phyloP scores from a whole-genome alignment of 2,888 invertebrate genomes.

The Mythimna impura region DNA sequence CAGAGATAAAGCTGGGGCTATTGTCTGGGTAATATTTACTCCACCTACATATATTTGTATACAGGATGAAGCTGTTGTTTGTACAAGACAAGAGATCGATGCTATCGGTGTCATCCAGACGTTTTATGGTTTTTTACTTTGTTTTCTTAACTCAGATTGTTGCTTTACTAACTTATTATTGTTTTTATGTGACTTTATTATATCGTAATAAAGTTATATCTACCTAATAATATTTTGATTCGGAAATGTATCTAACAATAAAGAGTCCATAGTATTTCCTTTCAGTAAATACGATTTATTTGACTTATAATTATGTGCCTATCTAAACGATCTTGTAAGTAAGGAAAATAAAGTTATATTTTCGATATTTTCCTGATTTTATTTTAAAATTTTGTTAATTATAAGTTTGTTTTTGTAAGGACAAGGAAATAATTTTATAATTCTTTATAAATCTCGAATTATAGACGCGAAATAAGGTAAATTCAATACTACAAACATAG shows the following conservation, averaged over 20 bases:
- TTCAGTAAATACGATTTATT: not conserved
- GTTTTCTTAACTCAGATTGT: conserved; percentile 39
- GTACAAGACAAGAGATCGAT: conserved; percentile 49
- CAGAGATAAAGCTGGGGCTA: conserved; percentile 74
- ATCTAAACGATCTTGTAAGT: not conserved
- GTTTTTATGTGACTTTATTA: conserved; percentile 8
- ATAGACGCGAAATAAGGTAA: not conserved
- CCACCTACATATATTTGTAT: conserved; percentile 60
- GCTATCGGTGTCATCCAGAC: conserved; percentile 46
- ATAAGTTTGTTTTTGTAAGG: not conserved
- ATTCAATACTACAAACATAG: not conserved
- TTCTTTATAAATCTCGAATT: not conserved
- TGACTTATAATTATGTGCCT: not conserved
- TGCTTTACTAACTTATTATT: conserved; percentile 42
- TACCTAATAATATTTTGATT: not conserved
- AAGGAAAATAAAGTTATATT: not conserved
- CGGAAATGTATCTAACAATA: not conserved
- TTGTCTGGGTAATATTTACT: conserved; percentile 70
- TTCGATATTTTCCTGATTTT: not conserved
- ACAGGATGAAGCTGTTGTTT: conserved; percentile 63
- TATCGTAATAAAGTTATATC: conserved; percentile 13
- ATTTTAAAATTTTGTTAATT: not conserved
- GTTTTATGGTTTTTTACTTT: conserved; percentile 53
- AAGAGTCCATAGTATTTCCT: not conserved
- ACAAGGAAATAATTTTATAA: not conserved